phyloP scores from a whole-genome alignment of 2,888 invertebrate species.

The Zaprionus obscuricornis region DNA sequence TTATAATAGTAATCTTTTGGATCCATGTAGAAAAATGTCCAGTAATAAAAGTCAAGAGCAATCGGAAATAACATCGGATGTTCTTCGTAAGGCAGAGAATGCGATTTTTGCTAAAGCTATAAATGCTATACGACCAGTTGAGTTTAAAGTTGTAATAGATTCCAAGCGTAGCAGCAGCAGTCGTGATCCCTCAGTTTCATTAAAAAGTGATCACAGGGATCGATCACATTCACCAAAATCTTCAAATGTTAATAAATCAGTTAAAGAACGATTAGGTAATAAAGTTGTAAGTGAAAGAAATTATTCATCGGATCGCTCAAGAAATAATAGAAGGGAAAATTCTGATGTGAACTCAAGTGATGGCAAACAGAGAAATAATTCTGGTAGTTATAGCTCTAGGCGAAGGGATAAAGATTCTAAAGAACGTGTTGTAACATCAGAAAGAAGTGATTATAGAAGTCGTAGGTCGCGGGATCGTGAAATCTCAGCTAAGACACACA shows the following conservation, averaged over 20 bases:
- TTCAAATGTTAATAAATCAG: conserved; percentile 84
- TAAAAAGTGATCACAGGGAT: conserved; percentile 59
- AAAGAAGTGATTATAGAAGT: conserved; percentile 24
- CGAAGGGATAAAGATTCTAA: conserved; percentile 47
- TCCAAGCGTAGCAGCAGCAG: conserved; percentile 83
- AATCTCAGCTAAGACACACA: conserved; percentile 18
- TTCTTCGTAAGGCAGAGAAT: conserved; percentile 95
- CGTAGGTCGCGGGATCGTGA: conserved; percentile 38
- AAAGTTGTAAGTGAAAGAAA: conserved; percentile 66
- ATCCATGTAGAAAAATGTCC: conserved; percentile 83
- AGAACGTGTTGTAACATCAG: conserved; percentile 22
- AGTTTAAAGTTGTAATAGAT: conserved; percentile 84
- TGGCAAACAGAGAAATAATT: conserved; percentile 28
- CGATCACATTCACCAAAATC: conserved; percentile 61
- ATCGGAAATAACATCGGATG: conserved; percentile 92
- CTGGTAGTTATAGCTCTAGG: conserved; percentile 35
- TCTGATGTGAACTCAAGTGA: conserved; percentile 24
- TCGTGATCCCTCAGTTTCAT: conserved; percentile 81
- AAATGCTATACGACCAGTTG: conserved; percentile 90
- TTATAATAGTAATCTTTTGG: conserved; percentile 84
- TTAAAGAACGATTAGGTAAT: conserved; percentile 91
- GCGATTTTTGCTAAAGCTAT: conserved; percentile 95
- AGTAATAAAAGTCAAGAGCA: conserved; percentile 82
- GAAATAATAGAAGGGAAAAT: conserved; percentile 29
- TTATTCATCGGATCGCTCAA: conserved; percentile 52